phyloP scores from a whole-genome alignment of 1,140 invertebrate species.

The Trachymyrmex cornetzi region DNA sequence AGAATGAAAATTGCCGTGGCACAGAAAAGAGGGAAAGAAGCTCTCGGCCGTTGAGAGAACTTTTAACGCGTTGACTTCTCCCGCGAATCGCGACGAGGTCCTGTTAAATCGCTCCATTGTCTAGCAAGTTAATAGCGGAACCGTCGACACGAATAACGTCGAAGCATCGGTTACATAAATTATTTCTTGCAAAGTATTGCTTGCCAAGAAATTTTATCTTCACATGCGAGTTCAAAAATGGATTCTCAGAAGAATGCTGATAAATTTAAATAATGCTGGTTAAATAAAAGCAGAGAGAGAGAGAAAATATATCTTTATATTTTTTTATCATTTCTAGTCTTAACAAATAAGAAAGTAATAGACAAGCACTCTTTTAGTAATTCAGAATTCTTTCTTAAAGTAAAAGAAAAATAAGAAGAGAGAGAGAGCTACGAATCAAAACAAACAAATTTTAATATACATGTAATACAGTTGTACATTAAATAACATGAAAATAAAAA shows the following conservation, averaged over 20 bases:
- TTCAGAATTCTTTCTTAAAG: background rate
- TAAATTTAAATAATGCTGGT: background rate
- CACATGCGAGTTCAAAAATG: background rate
- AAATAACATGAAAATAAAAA: too few relatives aligned
- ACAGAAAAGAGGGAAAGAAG: conserved; percentile 59
- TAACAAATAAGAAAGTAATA: background rate
- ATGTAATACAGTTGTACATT: too few relatives aligned
- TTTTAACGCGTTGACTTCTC: conserved; percentile 66
- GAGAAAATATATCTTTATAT: background rate
- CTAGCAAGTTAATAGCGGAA: conserved; percentile 46
- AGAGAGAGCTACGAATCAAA: too few relatives aligned
- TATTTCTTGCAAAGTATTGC: background rate
- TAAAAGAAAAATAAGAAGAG: too few relatives aligned
- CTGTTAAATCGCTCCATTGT: conserved; percentile 60
- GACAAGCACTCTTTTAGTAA: background rate
- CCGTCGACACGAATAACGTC: conserved; percentile 27
- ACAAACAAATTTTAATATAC: too few relatives aligned
- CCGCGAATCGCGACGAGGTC: conserved; percentile 58
- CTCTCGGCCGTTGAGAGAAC: conserved; percentile 54
- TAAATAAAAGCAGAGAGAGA: background rate
- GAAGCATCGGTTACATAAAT: conserved; percentile 46
- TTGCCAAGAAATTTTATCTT: background rate
- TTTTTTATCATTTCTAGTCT: background rate
- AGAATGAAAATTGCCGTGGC: conserved; percentile 62
- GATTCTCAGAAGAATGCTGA: background rate